Evolutionary conservation across 2,113 vertebrate genomes (phyloP).

Genomic region (Piaya cayana): DNA sequence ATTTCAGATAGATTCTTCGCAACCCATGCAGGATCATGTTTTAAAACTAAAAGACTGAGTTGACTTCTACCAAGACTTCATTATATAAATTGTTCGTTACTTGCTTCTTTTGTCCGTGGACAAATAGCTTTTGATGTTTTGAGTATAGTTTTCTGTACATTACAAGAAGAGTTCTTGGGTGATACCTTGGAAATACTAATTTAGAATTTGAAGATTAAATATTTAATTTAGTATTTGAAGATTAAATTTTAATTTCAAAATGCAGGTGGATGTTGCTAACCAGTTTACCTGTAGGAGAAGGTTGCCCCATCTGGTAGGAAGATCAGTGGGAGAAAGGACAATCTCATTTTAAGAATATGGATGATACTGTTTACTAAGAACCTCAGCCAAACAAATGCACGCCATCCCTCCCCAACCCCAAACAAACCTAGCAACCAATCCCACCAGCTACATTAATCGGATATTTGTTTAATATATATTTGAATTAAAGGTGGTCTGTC

Average conservation of each 20-base stretch:
- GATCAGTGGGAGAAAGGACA: not conserved
- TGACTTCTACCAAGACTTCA: not conserved
- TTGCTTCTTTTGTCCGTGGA: not conserved
- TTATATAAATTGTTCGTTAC: not conserved
- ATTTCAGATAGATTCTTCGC: not conserved
- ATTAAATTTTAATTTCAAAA: not conserved
- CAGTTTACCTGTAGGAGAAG: not conserved
- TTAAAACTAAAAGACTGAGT: not conserved
- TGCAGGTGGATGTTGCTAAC: not conserved
- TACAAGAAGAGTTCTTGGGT: not conserved
- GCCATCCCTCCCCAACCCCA: too few species aligned
- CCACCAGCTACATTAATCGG: not conserved
- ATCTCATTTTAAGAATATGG: not conserved
- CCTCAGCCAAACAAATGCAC: not conserved
- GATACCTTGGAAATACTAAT: not conserved
- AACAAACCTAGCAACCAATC: not conserved
- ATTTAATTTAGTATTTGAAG: not conserved
- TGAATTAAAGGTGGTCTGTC: not conserved
- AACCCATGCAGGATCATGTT: not conserved
- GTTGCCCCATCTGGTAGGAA: not conserved
- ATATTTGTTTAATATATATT: not conserved
- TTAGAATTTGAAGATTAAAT: too few species aligned
- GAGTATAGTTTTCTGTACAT: not conserved
- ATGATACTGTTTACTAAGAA: not conserved
- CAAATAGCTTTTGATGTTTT: not conserved